These are phyloP conservation scores for Blera fallax DNA, from an alignment of 2,888 invertebrate species.

Conservation along the genomic window DNA sequence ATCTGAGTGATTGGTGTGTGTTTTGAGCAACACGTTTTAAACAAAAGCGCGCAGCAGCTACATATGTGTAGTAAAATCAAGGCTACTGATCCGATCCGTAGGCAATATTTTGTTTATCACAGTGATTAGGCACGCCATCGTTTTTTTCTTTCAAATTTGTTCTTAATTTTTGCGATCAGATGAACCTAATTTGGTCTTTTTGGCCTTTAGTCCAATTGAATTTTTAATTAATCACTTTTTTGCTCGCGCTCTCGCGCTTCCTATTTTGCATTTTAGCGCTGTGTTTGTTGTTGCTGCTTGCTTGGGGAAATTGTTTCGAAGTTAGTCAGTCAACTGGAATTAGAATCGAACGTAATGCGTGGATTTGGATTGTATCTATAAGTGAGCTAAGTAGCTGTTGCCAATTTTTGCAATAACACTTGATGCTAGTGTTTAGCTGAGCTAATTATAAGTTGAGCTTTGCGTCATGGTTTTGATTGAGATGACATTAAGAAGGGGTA, in stretches of 20 bases:
- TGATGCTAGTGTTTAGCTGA: slow-evolving; percentile 16
- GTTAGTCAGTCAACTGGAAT: slow-evolving; percentile 46
- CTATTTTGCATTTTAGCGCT: background rate
- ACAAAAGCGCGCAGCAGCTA: slow-evolving; percentile 10
- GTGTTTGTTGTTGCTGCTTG: background rate
- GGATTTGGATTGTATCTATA: background rate
- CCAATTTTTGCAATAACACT: slow-evolving; percentile 18
- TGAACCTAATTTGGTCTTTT: background rate
- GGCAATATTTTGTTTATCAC: slow-evolving; percentile 25
- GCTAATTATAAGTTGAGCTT: slow-evolving; percentile 39
- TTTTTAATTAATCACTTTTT: slow-evolving; percentile 27
- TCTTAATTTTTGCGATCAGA: background rate
- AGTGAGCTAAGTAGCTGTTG: slow-evolving; percentile 19
- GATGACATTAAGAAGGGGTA: slow-evolving; percentile 31
- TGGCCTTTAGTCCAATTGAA: slow-evolving; percentile 34
- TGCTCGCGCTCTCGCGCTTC: background rate
- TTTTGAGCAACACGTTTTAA: slow-evolving; percentile 24
- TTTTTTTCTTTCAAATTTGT: slow-evolving; percentile 2
- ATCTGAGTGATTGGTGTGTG: slow-evolving; percentile 9
- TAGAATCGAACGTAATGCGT: slow-evolving; percentile 9
- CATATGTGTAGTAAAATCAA: slow-evolving; percentile 23
- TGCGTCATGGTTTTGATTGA: slow-evolving; percentile 27
- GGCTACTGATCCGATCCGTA: slow-evolving; percentile 35
- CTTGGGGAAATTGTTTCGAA: slow-evolving; percentile 9
- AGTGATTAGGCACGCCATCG: slow-evolving; percentile 20